Evolutionary conservation across 2,888 invertebrate species (phyloP), one percentile per base, ranked within the genome.

Genomic region (Pantelozetes paolii): DNA sequence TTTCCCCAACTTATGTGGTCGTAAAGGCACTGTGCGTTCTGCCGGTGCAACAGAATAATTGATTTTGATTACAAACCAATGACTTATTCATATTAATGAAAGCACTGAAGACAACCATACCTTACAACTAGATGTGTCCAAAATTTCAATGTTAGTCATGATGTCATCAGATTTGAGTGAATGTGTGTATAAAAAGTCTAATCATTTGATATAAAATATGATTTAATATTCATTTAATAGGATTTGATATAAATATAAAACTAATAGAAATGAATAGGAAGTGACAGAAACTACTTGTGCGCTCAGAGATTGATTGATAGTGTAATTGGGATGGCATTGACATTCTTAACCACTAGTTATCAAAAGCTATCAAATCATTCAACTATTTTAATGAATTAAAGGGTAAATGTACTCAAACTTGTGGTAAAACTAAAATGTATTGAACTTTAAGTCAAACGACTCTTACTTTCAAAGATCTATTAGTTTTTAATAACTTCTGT

Each of bases 61-160:
- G 11, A 23, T 3, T 54, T n/a, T 23, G 11, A 54, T 3, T 23
- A 3, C 9, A 54, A 54, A 54, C 23, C 1, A 20, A 54, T 20
- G n/a, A 20, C 23, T 54, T 23, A 20, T 54, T 20, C 9, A 50
- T 50, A 50, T 8, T 5, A n/a, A 50, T 11, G 20, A n/a, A 50
- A 50, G 5, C 20, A 11, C 18, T n/a, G 8, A 5, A n/a, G 40
- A n/a, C 42, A 18, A 26, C 82, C 86, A 87, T 77, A 86, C 85
- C 81, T 87, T 88, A 78, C 88, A 87, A 77, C 89, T 89, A 78
- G 89, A 89, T 72, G 90, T 89, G 82, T 90, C 90, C 76, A 90
- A 88, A 76, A 90, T 89, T 84, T 90, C 90, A 76, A 90, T 86
- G 81, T 90, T 89, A 77, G 90, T 84, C 30, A 88, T 86, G 67